Evolutionary conservation across 2,113 vertebrate genomes (phyloP).

Genomic region (Epinephelus cyanopodus): DNA sequence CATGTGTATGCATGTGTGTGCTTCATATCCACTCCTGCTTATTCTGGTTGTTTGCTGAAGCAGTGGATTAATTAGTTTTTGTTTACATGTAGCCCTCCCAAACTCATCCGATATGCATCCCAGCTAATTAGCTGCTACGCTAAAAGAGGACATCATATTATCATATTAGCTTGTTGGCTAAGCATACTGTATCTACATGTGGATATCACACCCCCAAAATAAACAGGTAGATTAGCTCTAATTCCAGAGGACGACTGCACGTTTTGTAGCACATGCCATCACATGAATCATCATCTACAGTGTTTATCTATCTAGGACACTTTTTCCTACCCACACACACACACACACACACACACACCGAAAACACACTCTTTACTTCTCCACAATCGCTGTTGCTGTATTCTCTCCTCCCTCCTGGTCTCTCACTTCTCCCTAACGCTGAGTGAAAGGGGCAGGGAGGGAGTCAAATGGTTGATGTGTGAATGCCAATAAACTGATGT

Average conservation of each 20-base stretch:
- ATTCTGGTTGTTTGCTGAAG: slow-evolving; percentile 69
- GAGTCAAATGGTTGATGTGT: slow-evolving; percentile 65
- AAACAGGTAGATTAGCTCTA: slow-evolving; percentile 60
- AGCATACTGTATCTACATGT: slow-evolving; percentile 60
- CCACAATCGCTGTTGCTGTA: background rate
- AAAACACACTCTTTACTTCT: background rate
- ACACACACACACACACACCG: background rate
- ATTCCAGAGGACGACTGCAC: slow-evolving; percentile 23
- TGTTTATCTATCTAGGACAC: background rate
- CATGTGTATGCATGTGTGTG: slow-evolving; percentile 15
- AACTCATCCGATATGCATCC: slow-evolving; percentile 77
- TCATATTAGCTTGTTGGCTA: slow-evolving; percentile 72
- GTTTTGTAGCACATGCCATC: slow-evolving; percentile 42
- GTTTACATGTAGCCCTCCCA: slow-evolving; percentile 76
- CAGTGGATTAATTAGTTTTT: slow-evolving; percentile 81
- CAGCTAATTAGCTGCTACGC: slow-evolving; percentile 75
- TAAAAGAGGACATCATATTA: slow-evolving; percentile 75
- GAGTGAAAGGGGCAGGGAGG: slow-evolving; percentile 39
- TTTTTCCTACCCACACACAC: background rate
- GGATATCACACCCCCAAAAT: slow-evolving; percentile 42
- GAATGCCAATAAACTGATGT: slow-evolving; percentile 63
- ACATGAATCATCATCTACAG: slow-evolving; percentile 27
- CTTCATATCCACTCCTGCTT: slow-evolving; percentile 48
- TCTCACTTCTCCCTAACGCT: slow-evolving; percentile 14
- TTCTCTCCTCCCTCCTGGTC: background rate